These are phyloP conservation scores for Onychomys arenicola DNA, from an alignment of 2,797 vertebrate species.

Conservation along the genomic window DNA sequence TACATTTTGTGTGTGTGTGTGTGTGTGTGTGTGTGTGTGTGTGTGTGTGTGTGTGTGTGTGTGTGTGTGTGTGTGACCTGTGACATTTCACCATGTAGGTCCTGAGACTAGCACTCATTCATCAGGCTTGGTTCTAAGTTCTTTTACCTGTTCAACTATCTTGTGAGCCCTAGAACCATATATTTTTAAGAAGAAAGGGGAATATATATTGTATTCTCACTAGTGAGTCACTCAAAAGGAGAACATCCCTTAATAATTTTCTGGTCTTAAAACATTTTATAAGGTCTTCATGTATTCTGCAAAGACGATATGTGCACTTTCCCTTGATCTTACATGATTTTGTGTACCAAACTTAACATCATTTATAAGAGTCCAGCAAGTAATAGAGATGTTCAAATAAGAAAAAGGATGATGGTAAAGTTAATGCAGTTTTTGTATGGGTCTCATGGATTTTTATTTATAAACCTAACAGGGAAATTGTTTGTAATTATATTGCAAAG, in stretches of 20 bases:
- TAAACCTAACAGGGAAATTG: slow-evolving; percentile 49
- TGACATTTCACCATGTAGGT: neutral
- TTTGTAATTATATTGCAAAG: slow-evolving; percentile 24
- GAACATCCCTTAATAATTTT: neutral
- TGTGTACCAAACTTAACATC: neutral
- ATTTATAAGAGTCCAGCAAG: neutral
- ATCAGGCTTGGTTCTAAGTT: neutral
- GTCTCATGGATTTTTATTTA: slow-evolving; percentile 47
- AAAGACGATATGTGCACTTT: neutral
- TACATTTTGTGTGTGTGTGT: too few species aligned
- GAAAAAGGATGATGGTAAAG: neutral
- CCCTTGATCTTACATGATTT: slow-evolving; percentile 17
- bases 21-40: too few species aligned
- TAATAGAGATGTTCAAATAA: neutral
- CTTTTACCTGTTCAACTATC: neutral
- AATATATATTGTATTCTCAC: neutral
- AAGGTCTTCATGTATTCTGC: slow-evolving; percentile 26
- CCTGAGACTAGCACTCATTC: too few species aligned
- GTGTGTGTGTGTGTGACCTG: neutral
- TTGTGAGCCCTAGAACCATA: neutral
- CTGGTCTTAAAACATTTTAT: neutral
- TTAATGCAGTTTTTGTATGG: slow-evolving; percentile 14
- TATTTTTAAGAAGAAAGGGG: slow-evolving; percentile 48
- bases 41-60: neutral
- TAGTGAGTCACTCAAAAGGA: slow-evolving; percentile 45